Conservation (phyloP, 2,113 vertebrate species). For the Sorex araneus region DNA sequence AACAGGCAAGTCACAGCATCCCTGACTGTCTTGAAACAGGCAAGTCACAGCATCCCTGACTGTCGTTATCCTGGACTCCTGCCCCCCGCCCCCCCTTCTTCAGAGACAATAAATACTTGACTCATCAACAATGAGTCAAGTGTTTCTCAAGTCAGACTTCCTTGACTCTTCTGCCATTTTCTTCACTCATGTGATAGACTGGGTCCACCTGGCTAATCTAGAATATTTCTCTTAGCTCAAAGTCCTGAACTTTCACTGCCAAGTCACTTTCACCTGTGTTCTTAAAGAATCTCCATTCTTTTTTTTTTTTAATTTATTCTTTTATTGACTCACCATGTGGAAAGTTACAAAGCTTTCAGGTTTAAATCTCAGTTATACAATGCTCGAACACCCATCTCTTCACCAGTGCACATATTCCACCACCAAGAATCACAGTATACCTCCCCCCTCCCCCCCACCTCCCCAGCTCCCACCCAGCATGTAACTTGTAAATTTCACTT, state of each 20-base stretch:
- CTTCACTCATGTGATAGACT: neutral
- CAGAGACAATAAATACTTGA: too few relatives aligned
- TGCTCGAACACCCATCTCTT: too few relatives aligned
- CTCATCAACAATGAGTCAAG: neutral
- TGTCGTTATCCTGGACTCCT: neutral
- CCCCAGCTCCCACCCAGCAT: too few relatives aligned
- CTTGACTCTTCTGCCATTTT: neutral
- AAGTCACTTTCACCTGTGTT: neutral
- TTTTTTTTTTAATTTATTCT: neutral
- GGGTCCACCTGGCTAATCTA: neutral
- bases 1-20: neutral
- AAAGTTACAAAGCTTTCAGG: too few relatives aligned
- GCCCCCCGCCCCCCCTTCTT: neutral
- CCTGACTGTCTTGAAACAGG: neutral
- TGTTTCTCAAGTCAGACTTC: neutral
- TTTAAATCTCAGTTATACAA: too few relatives aligned
- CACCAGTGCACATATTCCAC: too few relatives aligned
- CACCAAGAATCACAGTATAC: too few relatives aligned
- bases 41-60: neutral
- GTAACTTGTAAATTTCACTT: too few relatives aligned
- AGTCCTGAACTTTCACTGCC: neutral
- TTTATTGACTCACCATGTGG: too few relatives aligned
- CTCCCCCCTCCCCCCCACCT: too few relatives aligned
- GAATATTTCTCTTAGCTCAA: neutral
- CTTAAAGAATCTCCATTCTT: constrained; percentile 32